Base-by-base conservation (phyloP, 2,888 invertebrate species). In the Netelia fuscicornis region DNA sequence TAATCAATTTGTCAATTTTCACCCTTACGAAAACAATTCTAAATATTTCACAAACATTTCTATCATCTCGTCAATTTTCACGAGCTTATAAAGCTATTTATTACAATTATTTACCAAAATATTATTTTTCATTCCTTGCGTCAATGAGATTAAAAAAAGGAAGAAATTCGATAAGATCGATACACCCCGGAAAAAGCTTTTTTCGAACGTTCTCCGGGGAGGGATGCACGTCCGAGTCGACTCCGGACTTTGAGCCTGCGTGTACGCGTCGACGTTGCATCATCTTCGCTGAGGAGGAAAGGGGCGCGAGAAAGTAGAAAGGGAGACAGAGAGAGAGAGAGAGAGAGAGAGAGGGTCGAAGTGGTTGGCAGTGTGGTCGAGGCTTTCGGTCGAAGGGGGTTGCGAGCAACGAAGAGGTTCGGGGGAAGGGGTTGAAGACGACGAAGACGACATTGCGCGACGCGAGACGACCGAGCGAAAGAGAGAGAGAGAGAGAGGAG, bases 201-300 rank as follows among this genome's bases (percentile, higher is more conserved):
- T 30, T 30, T 30, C 30, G 30, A 30, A 30, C 5, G 30, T 48
- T 48, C 11, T 48, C 11, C 13, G 13, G 13, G 48, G 48, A 13
- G 13, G 2, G 48, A 48, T 13, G 60, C 23, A 60, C 74, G 84
- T 84, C 76, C 87, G 85, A 87, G 88, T 89, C 88, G 89, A 89
- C 86, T 89, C 86, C 87, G 86, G 86, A 83, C 89, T 91, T 90
- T 90, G 92, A 88, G 92, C 90, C 91, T 93, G 92, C 92, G 92
- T 93, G 91, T 92, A 92, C 92, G 92, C 92, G 91, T 91, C 91
- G 89, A 88, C 90, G 90, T 84, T 91, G 90, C 89, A 89, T 87
- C 86, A 83, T 87, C 88, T 88, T 83, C 86, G 88, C 87, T 86
- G 86, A 83, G 76, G 83, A 85, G 85, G 76, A 82, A 85, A 85